Conservation (phyloP, 2,888 invertebrate genomes). For the Hoplodrina ambigua region DNA sequence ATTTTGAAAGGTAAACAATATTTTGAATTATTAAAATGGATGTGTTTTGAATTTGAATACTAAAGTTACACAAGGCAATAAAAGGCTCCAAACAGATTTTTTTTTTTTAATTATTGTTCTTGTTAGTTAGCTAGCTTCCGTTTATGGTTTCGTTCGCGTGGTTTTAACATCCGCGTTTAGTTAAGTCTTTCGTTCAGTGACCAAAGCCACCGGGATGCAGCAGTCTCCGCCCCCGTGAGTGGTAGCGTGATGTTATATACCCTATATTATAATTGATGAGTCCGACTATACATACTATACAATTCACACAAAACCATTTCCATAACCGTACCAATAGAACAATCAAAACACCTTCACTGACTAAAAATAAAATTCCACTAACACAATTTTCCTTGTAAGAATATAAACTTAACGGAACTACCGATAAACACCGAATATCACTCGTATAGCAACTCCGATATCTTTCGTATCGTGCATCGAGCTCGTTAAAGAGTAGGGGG, state of each 20-base stretch:
- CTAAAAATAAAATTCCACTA: constrained; percentile 15
- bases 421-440: constrained; percentile 60
- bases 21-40: constrained; percentile 1
- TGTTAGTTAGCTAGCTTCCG: too few species aligned
- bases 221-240: too few species aligned
- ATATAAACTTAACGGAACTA: constrained; percentile 47
- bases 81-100: too few species aligned
- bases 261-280: too few species aligned
- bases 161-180: too few species aligned
- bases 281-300: not conserved
- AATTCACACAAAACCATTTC: constrained; percentile 13
- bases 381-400: constrained; percentile 33
- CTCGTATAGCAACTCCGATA: constrained; percentile 36
- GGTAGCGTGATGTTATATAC: too few species aligned
- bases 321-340: not conserved
- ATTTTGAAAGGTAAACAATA: constrained; percentile 6
- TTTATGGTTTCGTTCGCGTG: too few species aligned
- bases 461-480: constrained; percentile 53
- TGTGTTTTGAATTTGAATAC: not conserved
- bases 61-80: not conserved
- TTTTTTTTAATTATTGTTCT: too few species aligned
- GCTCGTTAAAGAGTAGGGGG: constrained; percentile 57
- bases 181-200: too few species aligned
- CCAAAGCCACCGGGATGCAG: too few species aligned
- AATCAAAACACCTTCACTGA: constrained; percentile 7